Evolutionary conservation across 2,888 invertebrate species (phyloP).

Genomic region (Hesperia comma): DNA sequence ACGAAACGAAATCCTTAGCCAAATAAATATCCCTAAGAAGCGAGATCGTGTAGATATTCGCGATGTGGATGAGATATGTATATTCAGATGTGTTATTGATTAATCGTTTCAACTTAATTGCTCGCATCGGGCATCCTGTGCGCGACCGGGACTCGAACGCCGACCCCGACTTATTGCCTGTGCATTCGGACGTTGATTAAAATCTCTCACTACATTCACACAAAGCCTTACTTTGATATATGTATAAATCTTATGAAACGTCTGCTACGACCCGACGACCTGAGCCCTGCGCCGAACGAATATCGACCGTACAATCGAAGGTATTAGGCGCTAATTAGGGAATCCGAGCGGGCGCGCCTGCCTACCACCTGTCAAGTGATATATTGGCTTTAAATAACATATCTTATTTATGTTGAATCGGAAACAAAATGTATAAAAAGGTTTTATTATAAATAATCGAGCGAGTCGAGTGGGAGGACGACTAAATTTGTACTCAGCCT

Average conservation of each 20-base stretch:
- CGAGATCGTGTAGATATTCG: slow-evolving; percentile 43
- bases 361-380: slow-evolving; percentile 84
- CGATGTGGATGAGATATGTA: slow-evolving; percentile 46
- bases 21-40: slow-evolving; percentile 27
- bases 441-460: slow-evolving; percentile 79
- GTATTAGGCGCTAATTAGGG: slow-evolving; percentile 55
- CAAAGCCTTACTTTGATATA: slow-evolving; percentile 80
- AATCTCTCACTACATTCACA: slow-evolving; percentile 80
- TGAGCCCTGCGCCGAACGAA: slow-evolving; percentile 47
- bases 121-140: slow-evolving; percentile 52
- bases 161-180: slow-evolving; percentile 53
- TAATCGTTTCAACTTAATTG: slow-evolving; percentile 62
- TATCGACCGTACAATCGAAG: slow-evolving; percentile 47
- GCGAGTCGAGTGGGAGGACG: slow-evolving; percentile 73
- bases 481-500: slow-evolving; percentile 78
- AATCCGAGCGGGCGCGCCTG: slow-evolving; percentile 51
- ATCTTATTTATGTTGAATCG: slow-evolving; percentile 85
- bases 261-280: slow-evolving; percentile 65
- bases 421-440: slow-evolving; percentile 82
- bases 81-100: slow-evolving; percentile 51
- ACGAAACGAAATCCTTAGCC: slow-evolving; percentile 8
- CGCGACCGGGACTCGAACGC: slow-evolving; percentile 59
- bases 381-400: slow-evolving; percentile 84
- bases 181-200: slow-evolving; percentile 77
- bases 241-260: slow-evolving; percentile 79